Evolutionary conservation across 2,888 invertebrate species (phyloP), one percentile per base, ranked within the genome.

Genomic region (Eupsilia transversa): DNA sequence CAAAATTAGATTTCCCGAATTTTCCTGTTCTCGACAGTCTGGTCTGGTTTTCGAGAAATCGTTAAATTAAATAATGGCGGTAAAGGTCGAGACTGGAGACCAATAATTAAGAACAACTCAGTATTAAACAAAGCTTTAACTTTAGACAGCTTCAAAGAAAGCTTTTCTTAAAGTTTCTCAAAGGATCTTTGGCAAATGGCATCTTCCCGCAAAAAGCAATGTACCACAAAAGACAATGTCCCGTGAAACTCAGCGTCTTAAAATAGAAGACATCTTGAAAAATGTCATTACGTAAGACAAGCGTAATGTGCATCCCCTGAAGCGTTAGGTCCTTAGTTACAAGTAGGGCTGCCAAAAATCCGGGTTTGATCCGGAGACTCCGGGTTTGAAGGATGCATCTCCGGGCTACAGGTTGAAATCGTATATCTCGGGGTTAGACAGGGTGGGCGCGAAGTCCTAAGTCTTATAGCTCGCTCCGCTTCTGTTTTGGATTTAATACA

Each of bases 141-240:
- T 70, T 57, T 0, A 52, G 54, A 10, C 9, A 52, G 46, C 23
- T 56, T 60, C 59, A 67, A 80, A 68, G 52, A 70, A 65, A 69
- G 63, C 60, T 61, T 12, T 71, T 27, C 30, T n/a, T 12, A 59
- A 83, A 83, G n/a, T 67, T 74, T 74, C 23, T 57, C 23, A 63
- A 67, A 74, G 61, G 67, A 46, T 38, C 64, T 66, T 70, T 69
- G 57, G 20, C 61, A 67, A 67, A 59, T 38, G 41, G 46, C 14
- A 71, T 65, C 30, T 71, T 52, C 10, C 30, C 54, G 41, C 72
- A 75, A 73, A 67, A 72, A 56, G 20, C 74, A 82, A 72, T 57
- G 78, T 71, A 23, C 59, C 68, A 68, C 57, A 74, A 82, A 78
- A 64, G 52, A 49, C 82, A 82, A 79, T 71, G 70, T 69, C n/a